phyloP scores from a whole-genome alignment of 2,888 invertebrate genomes.

The Danaus chrysippus region DNA sequence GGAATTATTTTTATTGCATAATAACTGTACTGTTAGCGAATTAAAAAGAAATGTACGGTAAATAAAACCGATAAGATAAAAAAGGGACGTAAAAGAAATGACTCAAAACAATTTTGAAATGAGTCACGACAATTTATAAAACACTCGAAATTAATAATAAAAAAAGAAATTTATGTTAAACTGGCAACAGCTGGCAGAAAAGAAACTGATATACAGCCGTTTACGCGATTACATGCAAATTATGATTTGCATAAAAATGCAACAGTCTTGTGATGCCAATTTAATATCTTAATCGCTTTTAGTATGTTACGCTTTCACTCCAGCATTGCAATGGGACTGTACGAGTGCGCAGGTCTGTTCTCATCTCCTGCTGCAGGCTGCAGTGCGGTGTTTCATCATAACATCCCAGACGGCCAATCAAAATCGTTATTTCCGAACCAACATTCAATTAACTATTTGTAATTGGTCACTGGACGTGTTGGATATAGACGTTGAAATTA shows the following conservation, averaged over 20 bases:
- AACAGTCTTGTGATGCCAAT: constrained; percentile 18
- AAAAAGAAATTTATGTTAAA: neutral
- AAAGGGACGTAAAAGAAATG: neutral
- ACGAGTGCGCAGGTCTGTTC: constrained; percentile 4
- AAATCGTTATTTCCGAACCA: constrained; percentile 63
- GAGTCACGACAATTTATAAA: neutral
- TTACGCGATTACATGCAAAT: neutral
- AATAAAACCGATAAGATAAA: no score
- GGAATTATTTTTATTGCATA: no score
- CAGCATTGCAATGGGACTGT: neutral
- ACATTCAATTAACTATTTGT: constrained; percentile 31
- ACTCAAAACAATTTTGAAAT: neutral
- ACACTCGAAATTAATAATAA: neutral
- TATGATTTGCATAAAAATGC: constrained; percentile 60
- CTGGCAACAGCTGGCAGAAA: neutral
- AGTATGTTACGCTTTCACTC: constrained; percentile 30
- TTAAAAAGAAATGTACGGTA: no score
- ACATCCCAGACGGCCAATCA: constrained; percentile 57
- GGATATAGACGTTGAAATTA: constrained; percentile 15
- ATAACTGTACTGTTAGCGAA: no score
- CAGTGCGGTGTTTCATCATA: constrained; percentile 30
- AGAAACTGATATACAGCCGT: neutral
- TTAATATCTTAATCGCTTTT: constrained; percentile 17
- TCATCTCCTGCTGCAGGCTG: constrained; percentile 10
- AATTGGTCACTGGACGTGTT: constrained; percentile 26